A percentile compares a stretch with the other conserved stretches of the same genome.
Evolutionary conservation across 2,888 invertebrate genomes (phyloP).

Genomic region (Chrysina gloriosa): DNA sequence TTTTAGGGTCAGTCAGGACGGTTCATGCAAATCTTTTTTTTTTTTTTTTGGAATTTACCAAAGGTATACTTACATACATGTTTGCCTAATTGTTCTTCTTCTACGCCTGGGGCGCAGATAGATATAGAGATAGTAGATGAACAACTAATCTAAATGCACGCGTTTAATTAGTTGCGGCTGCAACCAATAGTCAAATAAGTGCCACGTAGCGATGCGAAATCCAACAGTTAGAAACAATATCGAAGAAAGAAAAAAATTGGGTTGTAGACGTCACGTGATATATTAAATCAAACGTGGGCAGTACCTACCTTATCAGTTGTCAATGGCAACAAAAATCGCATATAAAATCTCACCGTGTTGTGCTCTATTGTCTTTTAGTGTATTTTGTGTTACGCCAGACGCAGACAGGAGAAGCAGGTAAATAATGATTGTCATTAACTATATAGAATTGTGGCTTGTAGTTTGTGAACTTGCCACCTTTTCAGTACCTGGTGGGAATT

Average conservation of each 20-base stretch:
- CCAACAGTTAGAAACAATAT: background rate
- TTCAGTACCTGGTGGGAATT: too few species aligned
- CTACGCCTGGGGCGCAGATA: too few species aligned
- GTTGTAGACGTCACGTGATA: slow-evolving; percentile 6
- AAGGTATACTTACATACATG: too few species aligned
- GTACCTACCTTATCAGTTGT: slow-evolving; percentile 41
- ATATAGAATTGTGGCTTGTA: background rate
- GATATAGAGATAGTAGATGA: too few species aligned
- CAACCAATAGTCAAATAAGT: background rate
- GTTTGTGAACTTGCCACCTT: background rate
- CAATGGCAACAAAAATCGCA: slow-evolving; percentile 44
- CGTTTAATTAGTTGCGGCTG: background rate
- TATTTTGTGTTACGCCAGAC: slow-evolving; percentile 35
- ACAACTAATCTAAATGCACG: too few species aligned
- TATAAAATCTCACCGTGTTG: slow-evolving; percentile 43
- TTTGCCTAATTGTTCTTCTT: too few species aligned
- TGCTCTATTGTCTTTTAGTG: slow-evolving; percentile 43
- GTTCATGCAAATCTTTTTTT: too few species aligned
- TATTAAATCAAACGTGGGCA: slow-evolving; percentile 16
- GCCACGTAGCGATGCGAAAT: background rate
- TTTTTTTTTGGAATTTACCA: too few species aligned
- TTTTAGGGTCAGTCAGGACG: too few species aligned
- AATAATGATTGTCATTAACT: background rate
- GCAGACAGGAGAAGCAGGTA: slow-evolving; percentile 18
- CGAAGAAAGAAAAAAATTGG: background rate